Evolutionary conservation across 2,797 vertebrate genomes (phyloP).

Genomic region (Cryptoblepharus egeriae): DNA sequence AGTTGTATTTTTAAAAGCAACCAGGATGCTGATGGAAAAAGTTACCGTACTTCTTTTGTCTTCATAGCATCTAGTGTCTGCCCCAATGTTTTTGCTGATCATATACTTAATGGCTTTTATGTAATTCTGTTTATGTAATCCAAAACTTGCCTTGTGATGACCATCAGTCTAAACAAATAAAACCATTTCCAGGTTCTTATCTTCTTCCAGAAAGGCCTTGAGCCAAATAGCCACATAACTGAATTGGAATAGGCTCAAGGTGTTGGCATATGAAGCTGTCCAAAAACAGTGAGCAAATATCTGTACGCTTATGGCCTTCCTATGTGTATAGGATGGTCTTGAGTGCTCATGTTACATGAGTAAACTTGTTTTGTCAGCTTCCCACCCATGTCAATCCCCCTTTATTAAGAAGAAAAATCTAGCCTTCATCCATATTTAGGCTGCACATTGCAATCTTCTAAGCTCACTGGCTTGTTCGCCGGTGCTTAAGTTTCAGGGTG

Average conservation of each 20-base stretch:
- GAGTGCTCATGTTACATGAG: not conserved
- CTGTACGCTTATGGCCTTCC: not conserved
- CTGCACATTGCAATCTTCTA: no score
- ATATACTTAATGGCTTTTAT: not conserved
- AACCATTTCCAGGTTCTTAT: not conserved
- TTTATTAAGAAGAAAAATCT: not conserved
- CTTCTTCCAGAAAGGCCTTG: not conserved
- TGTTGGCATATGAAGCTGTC: not conserved
- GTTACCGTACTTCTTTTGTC: not conserved
- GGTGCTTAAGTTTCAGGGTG: no score
- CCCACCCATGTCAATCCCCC: not conserved
- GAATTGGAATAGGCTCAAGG: not conserved
- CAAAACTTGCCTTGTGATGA: not conserved
- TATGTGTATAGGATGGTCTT: not conserved
- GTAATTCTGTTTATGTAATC: not conserved
- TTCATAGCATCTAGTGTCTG: not conserved
- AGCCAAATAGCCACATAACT: not conserved
- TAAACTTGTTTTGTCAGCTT: not conserved
- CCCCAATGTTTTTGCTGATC: not conserved
- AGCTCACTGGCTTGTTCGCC: not conserved
- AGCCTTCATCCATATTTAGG: not conserved
- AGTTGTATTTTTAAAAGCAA: not conserved
- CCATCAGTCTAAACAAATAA: not conserved
- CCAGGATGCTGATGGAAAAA: no score
- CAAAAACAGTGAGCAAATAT: not conserved